These are phyloP conservation scores for Siniperca knerii DNA, from an alignment of 2,113 vertebrate genomes.

Conservation along the genomic window DNA sequence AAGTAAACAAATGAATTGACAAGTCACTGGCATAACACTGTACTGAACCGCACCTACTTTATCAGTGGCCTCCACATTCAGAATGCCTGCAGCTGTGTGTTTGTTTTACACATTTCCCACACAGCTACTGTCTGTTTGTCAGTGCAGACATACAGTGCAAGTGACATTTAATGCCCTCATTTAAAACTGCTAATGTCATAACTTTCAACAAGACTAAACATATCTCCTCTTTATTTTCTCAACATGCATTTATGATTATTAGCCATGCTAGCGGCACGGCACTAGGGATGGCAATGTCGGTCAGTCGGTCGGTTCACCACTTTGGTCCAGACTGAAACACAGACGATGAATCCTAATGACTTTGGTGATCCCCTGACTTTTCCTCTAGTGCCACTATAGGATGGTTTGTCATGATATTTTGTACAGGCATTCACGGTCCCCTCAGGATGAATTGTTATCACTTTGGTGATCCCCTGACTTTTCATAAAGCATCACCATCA, in stretches of 20 bases:
- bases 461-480: too few relatives aligned
- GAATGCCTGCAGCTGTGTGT: slow-evolving; percentile 47
- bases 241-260: neutral
- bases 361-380: neutral
- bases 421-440: neutral
- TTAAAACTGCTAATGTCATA: neutral
- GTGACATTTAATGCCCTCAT: neutral
- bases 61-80: slow-evolving; percentile 54
- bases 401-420: neutral
- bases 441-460: neutral
- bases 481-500: neutral
- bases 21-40: slow-evolving; percentile 40
- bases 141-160: neutral
- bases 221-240: neutral
- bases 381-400: neutral
- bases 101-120: slow-evolving; percentile 65
- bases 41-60: slow-evolving; percentile 42
- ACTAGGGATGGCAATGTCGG: neutral
- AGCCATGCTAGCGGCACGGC: neutral
- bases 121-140: slow-evolving; percentile 26
- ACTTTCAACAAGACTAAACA: slow-evolving; percentile 15
- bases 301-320: neutral
- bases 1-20: slow-evolving; percentile 60
- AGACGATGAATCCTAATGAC: neutral
- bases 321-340: neutral